These are phyloP conservation scores for Aricia artaxerxes DNA, from an alignment of 2,888 invertebrate genomes.

Conservation along the genomic window DNA sequence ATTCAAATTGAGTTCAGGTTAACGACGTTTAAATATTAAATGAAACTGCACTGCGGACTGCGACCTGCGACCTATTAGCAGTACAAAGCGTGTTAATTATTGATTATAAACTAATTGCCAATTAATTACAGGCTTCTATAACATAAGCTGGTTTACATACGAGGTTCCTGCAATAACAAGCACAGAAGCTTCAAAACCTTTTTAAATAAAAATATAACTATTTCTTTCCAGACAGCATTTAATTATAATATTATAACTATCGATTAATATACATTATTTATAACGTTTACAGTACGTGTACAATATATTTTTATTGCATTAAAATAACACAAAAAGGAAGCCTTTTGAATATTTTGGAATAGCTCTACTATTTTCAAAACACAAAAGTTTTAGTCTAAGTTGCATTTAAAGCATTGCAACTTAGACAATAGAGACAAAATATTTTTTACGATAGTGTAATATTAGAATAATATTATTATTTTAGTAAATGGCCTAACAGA, in stretches of 20 bases:
- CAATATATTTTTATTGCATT: no score
- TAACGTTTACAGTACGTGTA: no score
- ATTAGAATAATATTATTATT: no score
- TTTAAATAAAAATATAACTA: neutral
- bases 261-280: neutral
- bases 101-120: neutral
- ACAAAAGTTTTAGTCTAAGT: no score
- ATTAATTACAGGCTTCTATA: neutral
- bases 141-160: neutral
- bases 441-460: no score
- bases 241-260: no score
- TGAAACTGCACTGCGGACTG: slow-evolving; percentile 1
- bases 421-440: no score
- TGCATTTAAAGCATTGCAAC: no score
- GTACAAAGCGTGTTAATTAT: neutral
- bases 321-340: no score
- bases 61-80: neutral
- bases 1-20: slow-evolving; percentile 41
- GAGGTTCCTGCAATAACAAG: neutral
- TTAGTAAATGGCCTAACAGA: no score
- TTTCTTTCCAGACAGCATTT: neutral
- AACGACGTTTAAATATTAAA: slow-evolving; percentile 26
- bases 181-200: neutral
- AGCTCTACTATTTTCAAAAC: no score
- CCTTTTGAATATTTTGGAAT: no score